Evolutionary conservation across 2,888 invertebrate species (phyloP), one percentile per base, ranked within the genome.

Genomic region (Perizoma affinitatum): DNA sequence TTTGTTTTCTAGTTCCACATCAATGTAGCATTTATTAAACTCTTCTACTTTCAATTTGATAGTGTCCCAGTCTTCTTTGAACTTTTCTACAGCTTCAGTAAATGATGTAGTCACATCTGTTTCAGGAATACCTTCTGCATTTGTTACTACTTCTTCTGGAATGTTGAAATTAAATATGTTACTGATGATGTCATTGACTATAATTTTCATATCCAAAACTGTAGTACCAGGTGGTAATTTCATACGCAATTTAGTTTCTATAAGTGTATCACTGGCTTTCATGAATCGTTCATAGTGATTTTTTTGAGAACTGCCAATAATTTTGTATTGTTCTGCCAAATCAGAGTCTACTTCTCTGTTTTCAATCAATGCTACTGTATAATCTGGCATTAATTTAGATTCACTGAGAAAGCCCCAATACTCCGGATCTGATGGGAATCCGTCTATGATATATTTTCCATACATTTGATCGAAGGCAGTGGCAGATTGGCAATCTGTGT

Each of bases 391-490:
- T 54, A 90, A 77, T 63, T 92, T 87, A 4, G 84, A 79, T 38
- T 87, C 83, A 6, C 66, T 70, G 8, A 95, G 74, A 60, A 80
- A 79, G 49, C 76, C 77, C 88, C 95, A 92, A 71, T 90, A 83
- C 63, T 93, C 88, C 9, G 87, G 63, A 66, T 94, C 87, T 33
- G 90, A 75, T 34, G 93, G 88, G 79, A 95, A 92, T 0, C 92
- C 94, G 73, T 95, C 95, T 54, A 95, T 82, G 64, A 95, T 91
- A 90, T 93, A 95, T 68, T 93, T 94, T 22, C 93, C 92, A 74
- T 90, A 90, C 38, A 62, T 68, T 48, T 77, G 63, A 36, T 82
- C 74, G 56, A 54, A 69, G 59, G 79, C 73, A 54, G 84, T 78
- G 56, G 74, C 56, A 70, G 79, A 66, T 68, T 78, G 66, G 61